phyloP scores from a whole-genome alignment of 2,888 invertebrate genomes.

The Scelioninae gen. 1 region DNA sequence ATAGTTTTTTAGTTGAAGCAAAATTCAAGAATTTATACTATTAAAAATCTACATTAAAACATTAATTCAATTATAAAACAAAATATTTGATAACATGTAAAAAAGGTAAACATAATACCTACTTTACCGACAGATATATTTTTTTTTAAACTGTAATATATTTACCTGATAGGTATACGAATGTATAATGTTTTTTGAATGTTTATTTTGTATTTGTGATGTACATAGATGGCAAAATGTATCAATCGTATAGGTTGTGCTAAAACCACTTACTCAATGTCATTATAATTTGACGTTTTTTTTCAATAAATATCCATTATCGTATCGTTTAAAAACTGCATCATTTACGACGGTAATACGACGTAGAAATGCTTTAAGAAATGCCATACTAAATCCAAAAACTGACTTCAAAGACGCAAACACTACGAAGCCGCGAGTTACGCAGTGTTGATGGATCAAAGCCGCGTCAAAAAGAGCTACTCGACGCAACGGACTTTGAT shows the following conservation, averaged over 20 bases:
- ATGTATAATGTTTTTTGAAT: not conserved
- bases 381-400: constrained; percentile 65
- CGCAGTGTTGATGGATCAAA: constrained; percentile 69
- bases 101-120: no score
- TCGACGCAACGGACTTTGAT: constrained; percentile 64
- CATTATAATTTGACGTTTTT: constrained; percentile 30
- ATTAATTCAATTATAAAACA: not conserved
- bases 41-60: not conserved
- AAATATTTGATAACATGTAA: not conserved
- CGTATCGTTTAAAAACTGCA: constrained; percentile 45
- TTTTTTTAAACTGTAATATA: not conserved
- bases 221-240: constrained; percentile 12
- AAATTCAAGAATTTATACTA: no score
- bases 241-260: constrained; percentile 8
- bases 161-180: not conserved
- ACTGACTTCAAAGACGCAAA: constrained; percentile 65
- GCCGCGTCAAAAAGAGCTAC: constrained; percentile 60
- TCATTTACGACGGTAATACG: constrained; percentile 59
- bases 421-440: constrained; percentile 62
- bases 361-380: constrained; percentile 64
- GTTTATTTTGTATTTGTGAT: no score
- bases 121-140: not conserved
- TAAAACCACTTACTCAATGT: constrained; percentile 30
- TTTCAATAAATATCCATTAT: constrained; percentile 54
- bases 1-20: not conserved